Evolutionary conservation across 2,113 vertebrate species (phyloP).

Genomic region (Sinocyclocheilus anshuiensis): DNA sequence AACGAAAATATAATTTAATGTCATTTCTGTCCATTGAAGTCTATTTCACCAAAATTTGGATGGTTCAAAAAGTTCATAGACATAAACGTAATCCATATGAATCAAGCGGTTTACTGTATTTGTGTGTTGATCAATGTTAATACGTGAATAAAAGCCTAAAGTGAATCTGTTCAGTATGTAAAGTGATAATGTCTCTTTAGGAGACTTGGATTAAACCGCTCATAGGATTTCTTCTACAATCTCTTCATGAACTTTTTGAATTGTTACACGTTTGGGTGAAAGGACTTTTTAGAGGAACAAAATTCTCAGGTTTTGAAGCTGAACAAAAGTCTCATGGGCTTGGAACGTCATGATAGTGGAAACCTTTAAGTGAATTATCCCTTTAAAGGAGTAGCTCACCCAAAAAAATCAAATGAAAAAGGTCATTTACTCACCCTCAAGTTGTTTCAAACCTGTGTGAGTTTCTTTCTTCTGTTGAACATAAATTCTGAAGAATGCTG

Average conservation of each 20-base stretch:
- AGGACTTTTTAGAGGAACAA: background rate
- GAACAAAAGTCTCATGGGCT: background rate
- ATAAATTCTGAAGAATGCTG: background rate
- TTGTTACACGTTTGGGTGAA: background rate
- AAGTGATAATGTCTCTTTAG: background rate
- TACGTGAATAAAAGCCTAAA: background rate
- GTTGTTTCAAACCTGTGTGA: no score
- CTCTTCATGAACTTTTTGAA: background rate
- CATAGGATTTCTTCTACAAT: background rate
- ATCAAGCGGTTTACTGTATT: background rate
- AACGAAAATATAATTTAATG: background rate
- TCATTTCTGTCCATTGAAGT: no score
- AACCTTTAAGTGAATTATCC: background rate
- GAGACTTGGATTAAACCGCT: background rate
- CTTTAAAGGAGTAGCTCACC: background rate
- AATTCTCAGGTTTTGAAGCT: background rate
- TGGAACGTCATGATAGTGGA: background rate
- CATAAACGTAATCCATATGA: background rate
- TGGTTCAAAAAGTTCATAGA: background rate
- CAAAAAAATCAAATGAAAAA: no score
- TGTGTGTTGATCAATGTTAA: background rate
- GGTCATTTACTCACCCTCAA: no score
- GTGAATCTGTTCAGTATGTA: background rate
- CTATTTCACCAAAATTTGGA: background rate
- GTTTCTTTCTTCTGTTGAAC: background rate